Percentiles rank a stretch among this genome's conserved stretches.
phyloP scores from a whole-genome alignment of 2,888 invertebrate species.

The Acheta domesticus region DNA sequence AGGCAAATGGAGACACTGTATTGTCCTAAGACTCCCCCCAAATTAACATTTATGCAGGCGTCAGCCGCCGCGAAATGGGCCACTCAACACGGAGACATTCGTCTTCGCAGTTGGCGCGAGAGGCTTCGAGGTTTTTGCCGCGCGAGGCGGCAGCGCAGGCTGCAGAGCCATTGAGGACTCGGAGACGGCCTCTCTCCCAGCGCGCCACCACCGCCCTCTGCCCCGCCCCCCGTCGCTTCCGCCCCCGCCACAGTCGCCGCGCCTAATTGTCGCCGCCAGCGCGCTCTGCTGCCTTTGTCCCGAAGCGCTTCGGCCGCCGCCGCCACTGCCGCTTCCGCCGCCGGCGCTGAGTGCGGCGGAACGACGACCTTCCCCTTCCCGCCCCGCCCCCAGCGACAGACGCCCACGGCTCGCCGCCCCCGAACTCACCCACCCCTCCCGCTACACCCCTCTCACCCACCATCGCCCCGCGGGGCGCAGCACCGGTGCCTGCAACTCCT shows the following conservation, averaged over 20 bases:
- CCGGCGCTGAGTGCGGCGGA: slow-evolving; percentile 18
- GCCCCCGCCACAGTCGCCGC: not conserved
- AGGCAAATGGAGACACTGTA: not conserved
- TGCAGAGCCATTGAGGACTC: not conserved
- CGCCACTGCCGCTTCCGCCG: not conserved
- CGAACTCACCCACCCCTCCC: not conserved
- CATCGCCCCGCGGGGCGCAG: not conserved
- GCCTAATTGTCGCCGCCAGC: not conserved
- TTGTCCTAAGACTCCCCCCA: not conserved
- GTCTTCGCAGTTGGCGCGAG: not conserved
- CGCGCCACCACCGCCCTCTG: not conserved
- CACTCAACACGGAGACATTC: not conserved
- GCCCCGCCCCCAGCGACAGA: not conserved
- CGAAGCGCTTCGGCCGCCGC: not conserved
- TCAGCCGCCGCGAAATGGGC: not conserved
- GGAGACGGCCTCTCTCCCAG: not conserved
- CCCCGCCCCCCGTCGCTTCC: not conserved
- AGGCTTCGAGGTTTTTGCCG: no score
- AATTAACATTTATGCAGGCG: slow-evolving; percentile 10
- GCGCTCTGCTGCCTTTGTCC: not conserved
- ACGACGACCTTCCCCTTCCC: not conserved
- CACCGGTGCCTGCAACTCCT: not conserved
- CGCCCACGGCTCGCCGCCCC: not conserved
- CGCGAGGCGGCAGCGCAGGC: not conserved
- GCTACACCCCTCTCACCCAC: not conserved